Evolutionary conservation across 2,888 invertebrate genomes (phyloP).

Genomic region (Scaptomyza flava): DNA sequence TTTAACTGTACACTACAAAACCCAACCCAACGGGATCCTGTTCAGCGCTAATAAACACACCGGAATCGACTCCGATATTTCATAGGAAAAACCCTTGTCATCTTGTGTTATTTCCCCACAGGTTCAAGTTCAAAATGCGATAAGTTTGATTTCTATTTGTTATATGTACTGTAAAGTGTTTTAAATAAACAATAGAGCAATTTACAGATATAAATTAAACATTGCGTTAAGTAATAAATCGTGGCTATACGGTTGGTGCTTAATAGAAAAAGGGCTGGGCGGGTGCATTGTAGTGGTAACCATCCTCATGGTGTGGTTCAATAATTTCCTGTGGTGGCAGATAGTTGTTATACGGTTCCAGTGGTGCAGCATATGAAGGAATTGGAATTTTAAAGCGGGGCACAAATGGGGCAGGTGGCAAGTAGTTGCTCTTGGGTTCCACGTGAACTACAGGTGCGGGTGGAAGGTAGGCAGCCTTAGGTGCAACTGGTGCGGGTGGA

Average conservation of each 20-base stretch:
- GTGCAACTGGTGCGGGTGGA: slow-evolving; percentile 22
- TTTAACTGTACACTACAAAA: no score
- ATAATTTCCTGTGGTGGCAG: slow-evolving; percentile 66
- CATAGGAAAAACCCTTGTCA: no score
- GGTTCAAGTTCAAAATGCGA: slow-evolving; percentile 1
- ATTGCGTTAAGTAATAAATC: slow-evolving; percentile 41
- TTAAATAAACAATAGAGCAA: slow-evolving; percentile 45
- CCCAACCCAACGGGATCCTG: no score
- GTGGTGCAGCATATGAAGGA: slow-evolving; percentile 79
- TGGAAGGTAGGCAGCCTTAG: slow-evolving; percentile 48
- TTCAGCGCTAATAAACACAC: no score
- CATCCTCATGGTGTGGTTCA: slow-evolving; percentile 68
- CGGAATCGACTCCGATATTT: no score
- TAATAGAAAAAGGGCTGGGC: slow-evolving; percentile 67
- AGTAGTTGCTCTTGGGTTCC: slow-evolving; percentile 42
- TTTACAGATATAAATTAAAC: slow-evolving; percentile 29
- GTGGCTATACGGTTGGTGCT: slow-evolving; percentile 34
- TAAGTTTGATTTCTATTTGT: slow-evolving; percentile 3
- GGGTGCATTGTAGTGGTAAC: slow-evolving; percentile 75
- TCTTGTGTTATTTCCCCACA: slow-evolving; percentile 33
- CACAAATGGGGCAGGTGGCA: slow-evolving; percentile 51
- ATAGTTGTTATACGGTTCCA: slow-evolving; percentile 66
- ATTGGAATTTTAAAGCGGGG: slow-evolving; percentile 74
- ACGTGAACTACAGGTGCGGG: slow-evolving; percentile 50
- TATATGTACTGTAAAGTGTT: slow-evolving; percentile 18